Percentiles rank a stretch among this genome's conserved stretches.
phyloP scores from a whole-genome alignment of 1,140 invertebrate genomes.

The Orchestia grillus region DNA sequence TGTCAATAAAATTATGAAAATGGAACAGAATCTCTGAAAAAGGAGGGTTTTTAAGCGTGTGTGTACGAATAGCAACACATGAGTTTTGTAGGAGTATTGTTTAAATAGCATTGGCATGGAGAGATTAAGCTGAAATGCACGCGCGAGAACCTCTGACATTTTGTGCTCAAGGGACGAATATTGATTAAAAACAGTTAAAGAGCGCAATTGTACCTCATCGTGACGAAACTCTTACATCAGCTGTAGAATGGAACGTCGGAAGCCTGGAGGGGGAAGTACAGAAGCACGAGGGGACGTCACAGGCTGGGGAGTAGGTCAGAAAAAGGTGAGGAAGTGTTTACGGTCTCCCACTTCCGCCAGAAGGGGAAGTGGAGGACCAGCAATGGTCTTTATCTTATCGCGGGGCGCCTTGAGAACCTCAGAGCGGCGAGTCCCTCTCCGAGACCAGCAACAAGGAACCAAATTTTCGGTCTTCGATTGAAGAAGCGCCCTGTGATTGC shows the following conservation, averaged over 20 bases:
- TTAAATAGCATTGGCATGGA: background rate
- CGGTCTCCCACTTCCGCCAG: background rate
- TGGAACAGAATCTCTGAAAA: background rate
- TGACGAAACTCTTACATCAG: background rate
- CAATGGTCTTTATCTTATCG: background rate
- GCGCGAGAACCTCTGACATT: background rate
- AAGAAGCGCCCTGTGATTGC: background rate
- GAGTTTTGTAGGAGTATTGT: background rate
- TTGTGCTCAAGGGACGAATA: background rate
- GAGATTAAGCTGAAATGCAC: background rate
- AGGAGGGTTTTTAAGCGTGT: background rate
- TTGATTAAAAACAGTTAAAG: background rate
- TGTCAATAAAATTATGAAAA: background rate
- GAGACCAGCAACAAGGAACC: background rate
- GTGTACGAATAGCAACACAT: no score
- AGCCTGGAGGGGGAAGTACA: background rate
- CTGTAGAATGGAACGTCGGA: background rate
- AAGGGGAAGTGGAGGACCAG: background rate
- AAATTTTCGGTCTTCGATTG: background rate
- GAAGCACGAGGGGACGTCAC: background rate
- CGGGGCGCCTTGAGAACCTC: background rate
- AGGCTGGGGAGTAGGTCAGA: background rate
- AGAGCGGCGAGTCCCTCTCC: background rate
- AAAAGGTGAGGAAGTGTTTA: constrained; percentile 8
- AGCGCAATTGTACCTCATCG: background rate